Conservation (phyloP, 37 sponge, comb jelly and placozoan species). For the Dysidea cf. avara region DNA sequence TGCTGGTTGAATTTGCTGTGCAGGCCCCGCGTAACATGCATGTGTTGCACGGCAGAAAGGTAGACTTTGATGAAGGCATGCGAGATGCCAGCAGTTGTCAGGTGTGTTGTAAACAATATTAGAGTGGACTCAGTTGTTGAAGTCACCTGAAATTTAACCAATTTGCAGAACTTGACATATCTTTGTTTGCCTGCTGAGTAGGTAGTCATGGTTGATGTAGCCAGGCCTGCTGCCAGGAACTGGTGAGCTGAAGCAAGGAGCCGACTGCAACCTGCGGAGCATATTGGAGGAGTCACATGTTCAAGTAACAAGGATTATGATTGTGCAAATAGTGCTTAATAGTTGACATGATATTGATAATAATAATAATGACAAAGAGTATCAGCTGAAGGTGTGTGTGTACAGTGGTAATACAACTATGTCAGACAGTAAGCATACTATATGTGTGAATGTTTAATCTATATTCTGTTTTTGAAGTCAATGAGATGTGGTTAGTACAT, state of each 20-base stretch:
- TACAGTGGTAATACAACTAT: too few relatives aligned
- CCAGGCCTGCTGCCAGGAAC: conserved; percentile 31
- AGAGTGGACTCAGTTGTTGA: conserved; percentile 8
- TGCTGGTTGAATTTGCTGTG: conserved; percentile 11
- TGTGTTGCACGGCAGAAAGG: conserved; percentile 34
- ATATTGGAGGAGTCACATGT: too few relatives aligned
- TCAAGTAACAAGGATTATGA: too few relatives aligned
- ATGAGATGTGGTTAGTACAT: too few relatives aligned
- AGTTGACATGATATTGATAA: too few relatives aligned
- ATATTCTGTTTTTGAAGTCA: too few relatives aligned
- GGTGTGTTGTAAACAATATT: conserved; percentile 16
- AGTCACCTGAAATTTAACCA: not conserved
- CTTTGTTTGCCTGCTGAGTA: conserved; percentile 9
- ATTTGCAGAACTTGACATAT: not conserved
- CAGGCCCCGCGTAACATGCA: conserved; percentile 21
- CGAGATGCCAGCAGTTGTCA: conserved; percentile 17
- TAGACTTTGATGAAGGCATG: conserved; percentile 38
- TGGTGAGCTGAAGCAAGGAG: conserved; percentile 5
- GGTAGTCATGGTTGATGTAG: conserved; percentile 1
- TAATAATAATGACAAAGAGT: too few relatives aligned
- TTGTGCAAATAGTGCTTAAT: too few relatives aligned
- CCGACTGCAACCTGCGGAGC: too few relatives aligned
- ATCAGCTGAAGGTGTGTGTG: too few relatives aligned
- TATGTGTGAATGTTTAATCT: too few relatives aligned
- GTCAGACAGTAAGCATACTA: too few relatives aligned